Conservation (phyloP, 2,888 invertebrate genomes). For the Cephus sareptanus region DNA sequence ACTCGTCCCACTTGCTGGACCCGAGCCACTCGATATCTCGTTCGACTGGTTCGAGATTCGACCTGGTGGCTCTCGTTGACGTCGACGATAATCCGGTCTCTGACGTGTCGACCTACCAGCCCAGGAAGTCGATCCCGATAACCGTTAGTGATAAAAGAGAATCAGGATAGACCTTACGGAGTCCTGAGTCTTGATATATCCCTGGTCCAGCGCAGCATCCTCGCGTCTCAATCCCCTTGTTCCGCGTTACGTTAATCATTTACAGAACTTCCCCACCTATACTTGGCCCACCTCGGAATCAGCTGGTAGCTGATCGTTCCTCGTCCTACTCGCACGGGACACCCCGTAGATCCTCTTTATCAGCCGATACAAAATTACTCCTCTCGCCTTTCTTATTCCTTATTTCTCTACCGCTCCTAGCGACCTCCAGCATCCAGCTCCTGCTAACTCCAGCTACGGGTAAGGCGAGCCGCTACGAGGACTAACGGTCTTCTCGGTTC, state of each 20-base stretch:
- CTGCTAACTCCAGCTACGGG: neutral
- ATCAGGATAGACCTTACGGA: neutral
- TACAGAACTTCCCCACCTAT: no score
- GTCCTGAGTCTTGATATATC: neutral
- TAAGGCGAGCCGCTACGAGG: neutral
- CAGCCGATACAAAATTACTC: neutral
- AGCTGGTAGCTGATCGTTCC: neutral
- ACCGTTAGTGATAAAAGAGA: slow-evolving; percentile 23
- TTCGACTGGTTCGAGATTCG: slow-evolving; percentile 3
- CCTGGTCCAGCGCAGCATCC: slow-evolving; percentile 9
- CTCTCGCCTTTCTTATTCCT: neutral
- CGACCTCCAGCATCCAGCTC: neutral
- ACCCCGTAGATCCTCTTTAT: neutral
- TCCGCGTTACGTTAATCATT: neutral
- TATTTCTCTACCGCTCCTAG: neutral
- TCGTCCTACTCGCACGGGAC: neutral
- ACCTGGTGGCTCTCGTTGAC: neutral
- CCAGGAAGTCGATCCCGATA: slow-evolving; percentile 15
- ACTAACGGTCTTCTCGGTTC: neutral
- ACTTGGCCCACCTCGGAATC: neutral
- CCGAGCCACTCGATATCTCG: neutral
- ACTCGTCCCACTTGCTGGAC: neutral
- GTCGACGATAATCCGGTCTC: slow-evolving; percentile 18
- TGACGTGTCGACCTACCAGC: slow-evolving; percentile 12
- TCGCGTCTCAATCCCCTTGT: slow-evolving; percentile 16